phyloP scores from a whole-genome alignment of 2,113 vertebrate species.

The Enhydra lutris region DNA sequence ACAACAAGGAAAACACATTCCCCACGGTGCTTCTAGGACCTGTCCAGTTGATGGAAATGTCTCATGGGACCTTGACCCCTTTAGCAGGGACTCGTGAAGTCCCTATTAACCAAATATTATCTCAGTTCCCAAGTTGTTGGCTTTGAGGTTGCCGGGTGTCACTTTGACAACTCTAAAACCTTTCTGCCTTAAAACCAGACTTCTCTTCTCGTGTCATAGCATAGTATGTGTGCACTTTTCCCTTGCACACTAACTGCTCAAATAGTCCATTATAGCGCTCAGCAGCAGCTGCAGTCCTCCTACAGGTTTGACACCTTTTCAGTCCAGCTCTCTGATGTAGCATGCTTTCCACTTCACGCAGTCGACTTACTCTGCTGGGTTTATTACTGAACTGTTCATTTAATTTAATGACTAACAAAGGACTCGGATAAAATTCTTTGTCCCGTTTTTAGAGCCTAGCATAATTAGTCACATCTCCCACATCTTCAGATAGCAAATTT shows the following conservation, averaged over 20 bases:
- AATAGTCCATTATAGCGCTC: neutral
- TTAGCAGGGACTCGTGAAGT: neutral
- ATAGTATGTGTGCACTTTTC: neutral
- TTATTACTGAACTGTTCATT: slow-evolving; percentile 67
- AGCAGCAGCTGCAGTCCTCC: neutral
- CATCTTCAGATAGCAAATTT: slow-evolving; percentile 50
- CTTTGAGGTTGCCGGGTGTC: neutral
- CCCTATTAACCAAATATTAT: neutral
- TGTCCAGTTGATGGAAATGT: neutral
- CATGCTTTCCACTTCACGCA: neutral
- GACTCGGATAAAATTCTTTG: slow-evolving; percentile 38
- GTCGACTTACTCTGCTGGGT: slow-evolving; percentile 45
- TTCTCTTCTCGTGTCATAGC: neutral
- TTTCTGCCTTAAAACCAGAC: neutral
- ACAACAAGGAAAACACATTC: neutral
- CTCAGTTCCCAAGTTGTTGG: neutral
- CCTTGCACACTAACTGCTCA: neutral
- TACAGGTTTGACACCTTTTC: slow-evolving; percentile 23
- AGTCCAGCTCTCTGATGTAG: neutral
- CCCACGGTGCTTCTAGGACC: neutral
- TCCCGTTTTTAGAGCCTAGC: slow-evolving; percentile 35
- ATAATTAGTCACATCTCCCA: slow-evolving; percentile 62
- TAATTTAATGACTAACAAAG: slow-evolving; percentile 57
- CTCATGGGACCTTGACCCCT: neutral
- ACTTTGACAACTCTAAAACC: neutral